A percentile compares a stretch with the other conserved stretches of the same genome.
These are phyloP conservation scores for Elysia crispata DNA, from an alignment of 2,888 invertebrate species.

Conservation along the genomic window DNA sequence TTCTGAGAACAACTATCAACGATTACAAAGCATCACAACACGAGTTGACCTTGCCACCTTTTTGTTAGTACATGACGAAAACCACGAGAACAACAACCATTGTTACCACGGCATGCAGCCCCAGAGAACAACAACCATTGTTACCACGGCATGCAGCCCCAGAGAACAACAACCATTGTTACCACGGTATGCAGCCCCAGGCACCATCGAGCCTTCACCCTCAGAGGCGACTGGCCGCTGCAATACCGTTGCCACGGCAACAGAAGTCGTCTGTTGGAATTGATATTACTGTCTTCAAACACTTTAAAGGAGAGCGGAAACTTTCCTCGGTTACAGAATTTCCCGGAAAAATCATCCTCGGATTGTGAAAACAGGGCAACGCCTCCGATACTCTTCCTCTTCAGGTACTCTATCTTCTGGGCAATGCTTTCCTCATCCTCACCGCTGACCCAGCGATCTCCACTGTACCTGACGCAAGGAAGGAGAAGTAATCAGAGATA, in stretches of 20 bases:
- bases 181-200: too few relatives aligned
- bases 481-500: neutral
- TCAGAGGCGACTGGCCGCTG: neutral
- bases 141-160: too few relatives aligned
- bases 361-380: constrained; percentile 29
- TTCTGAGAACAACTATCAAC: too few relatives aligned
- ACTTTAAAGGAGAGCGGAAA: constrained; percentile 13
- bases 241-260: neutral
- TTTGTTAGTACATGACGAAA: too few relatives aligned
- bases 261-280: neutral
- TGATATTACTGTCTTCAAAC: constrained; percentile 2
- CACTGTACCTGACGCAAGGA: constrained; percentile 15
- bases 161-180: too few relatives aligned
- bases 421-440: constrained; percentile 18
- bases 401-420: constrained; percentile 34
- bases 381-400: neutral
- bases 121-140: too few relatives aligned
- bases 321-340: neutral
- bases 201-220: too few relatives aligned
- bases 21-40: too few relatives aligned
- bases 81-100: too few relatives aligned
- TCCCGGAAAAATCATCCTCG: constrained; percentile 38
- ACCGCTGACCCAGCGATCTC: constrained; percentile 15
- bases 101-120: too few relatives aligned
- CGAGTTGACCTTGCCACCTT: too few relatives aligned